phyloP scores from a whole-genome alignment of 2,113 vertebrate genomes.

The Embiotoca jacksoni region DNA sequence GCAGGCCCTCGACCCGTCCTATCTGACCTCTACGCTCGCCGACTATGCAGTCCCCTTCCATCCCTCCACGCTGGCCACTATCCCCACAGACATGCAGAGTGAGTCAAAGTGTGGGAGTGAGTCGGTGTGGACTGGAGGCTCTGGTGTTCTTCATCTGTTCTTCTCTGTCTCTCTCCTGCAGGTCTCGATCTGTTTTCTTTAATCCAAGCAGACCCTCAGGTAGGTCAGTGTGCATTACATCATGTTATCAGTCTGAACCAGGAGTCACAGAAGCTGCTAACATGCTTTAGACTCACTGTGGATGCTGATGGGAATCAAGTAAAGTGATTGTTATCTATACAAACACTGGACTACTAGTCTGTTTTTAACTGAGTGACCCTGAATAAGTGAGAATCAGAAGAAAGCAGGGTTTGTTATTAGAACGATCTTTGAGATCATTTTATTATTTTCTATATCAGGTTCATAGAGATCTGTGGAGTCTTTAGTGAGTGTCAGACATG shows the following conservation, averaged over 20 bases:
- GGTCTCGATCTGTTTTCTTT: slow-evolving; percentile 97
- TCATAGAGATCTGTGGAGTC: too few species aligned
- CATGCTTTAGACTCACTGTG: too few species aligned
- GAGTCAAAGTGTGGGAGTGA: slow-evolving; percentile 58
- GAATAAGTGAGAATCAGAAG: too few species aligned
- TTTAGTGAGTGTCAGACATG: too few species aligned
- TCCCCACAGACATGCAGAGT: slow-evolving; percentile 96
- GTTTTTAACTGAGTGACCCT: too few species aligned
- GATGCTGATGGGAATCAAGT: too few species aligned
- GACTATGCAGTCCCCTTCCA: slow-evolving; percentile 96
- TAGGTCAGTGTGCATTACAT: slow-evolving; percentile 70
- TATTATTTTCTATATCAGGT: too few species aligned
- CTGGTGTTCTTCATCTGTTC: background rate
- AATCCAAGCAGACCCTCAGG: slow-evolving; percentile 96
- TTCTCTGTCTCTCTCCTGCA: slow-evolving; percentile 73
- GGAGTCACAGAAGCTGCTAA: background rate
- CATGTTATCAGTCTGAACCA: background rate
- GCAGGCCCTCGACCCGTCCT: slow-evolving; percentile 88
- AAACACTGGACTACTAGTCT: too few species aligned
- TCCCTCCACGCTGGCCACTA: slow-evolving; percentile 89
- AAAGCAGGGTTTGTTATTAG: too few species aligned
- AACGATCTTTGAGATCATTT: too few species aligned
- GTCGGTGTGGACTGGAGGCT: background rate
- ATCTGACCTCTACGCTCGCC: slow-evolving; percentile 89
- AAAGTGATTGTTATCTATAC: too few species aligned